Base-by-base conservation (phyloP, 1,140 invertebrate species). In the Microplitis demolitor region DNA sequence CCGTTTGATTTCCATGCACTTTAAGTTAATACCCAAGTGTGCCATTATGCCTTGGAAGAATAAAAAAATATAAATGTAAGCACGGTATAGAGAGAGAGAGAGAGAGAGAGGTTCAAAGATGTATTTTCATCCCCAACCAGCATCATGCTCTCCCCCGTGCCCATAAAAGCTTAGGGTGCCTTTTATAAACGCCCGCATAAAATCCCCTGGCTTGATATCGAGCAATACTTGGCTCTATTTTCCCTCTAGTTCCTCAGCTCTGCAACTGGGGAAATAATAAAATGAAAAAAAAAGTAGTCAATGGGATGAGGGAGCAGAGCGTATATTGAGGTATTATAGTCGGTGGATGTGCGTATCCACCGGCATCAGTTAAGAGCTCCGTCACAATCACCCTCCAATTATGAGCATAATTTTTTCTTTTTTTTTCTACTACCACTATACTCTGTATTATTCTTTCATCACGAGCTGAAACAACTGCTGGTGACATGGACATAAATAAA, bases 141-240 rank as follows among this genome's bases (percentile, higher is more conserved):
- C 45, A 11, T 13, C n/a, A 63, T 16, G 8, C 34, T 24, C 24
- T 24, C 31, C 63, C 13, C 5, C 14, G 45, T 54, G 66, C 66
- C 14, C 14, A 72, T 72, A 72, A 72, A 70, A 71, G 60, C 60
- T 64, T 24, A 45, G 16, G 14, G 37, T 33, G 58, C 54, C 11
- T 45, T 31, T 72, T 66, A 67, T 67, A 72, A 67, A 54, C 66
- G 31, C 51, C 50, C 51, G 71, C 50, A 45, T 63, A 66, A 72
- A 72, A 72, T 72, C 71, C 71, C 50, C 16, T 11, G 54, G 51
- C 53, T 61, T 72, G 35, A 67, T 72, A 72, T 66, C 62, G 64
- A 61, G 51, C 51, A 33, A 66, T 72, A 60, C 39, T 45, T 45
- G 39, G 39, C 11, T 45, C 39, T 45, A 24, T 72, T 24, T 24